phyloP scores from a whole-genome alignment of 37 sponge, comb jelly and placozoan genomes.

The Tethya wilhelma region DNA sequence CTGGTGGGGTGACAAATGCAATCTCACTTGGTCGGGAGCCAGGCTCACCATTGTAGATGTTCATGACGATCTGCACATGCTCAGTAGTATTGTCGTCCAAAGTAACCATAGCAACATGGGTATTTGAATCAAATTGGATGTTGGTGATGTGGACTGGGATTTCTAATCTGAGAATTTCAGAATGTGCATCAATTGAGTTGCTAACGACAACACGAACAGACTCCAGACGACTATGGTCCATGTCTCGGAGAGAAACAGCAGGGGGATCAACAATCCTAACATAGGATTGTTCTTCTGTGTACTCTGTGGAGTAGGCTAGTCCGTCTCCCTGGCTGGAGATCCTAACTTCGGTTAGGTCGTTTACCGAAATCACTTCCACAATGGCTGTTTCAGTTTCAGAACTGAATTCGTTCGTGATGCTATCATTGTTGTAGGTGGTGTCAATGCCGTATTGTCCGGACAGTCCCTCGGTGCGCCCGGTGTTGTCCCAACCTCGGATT shows the following conservation, averaged over 20 bases:
- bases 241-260: constrained; percentile 56
- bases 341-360: constrained; percentile 64
- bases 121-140: constrained; percentile 18
- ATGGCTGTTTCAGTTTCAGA: constrained; percentile 26
- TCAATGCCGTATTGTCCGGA: constrained; percentile 81
- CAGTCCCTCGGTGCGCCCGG: constrained; percentile 59
- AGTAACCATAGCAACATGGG: constrained; percentile 13
- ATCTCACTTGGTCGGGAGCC: constrained; percentile 20
- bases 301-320: constrained; percentile 24
- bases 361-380: constrained; percentile 62
- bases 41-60: neutral
- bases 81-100: constrained; percentile 16
- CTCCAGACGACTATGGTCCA: constrained; percentile 67
- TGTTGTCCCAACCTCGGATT: constrained; percentile 87
- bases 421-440: constrained; percentile 81
- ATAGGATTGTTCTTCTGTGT: constrained; percentile 66
- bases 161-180: constrained; percentile 55
- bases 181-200: constrained; percentile 45
- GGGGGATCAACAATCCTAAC: constrained; percentile 73
- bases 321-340: constrained; percentile 57
- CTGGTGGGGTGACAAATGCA: constrained; percentile 33
- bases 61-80: constrained; percentile 19
- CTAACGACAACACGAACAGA: constrained; percentile 52
- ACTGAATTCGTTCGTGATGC: constrained; percentile 84
- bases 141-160: neutral